A percentile compares a stretch with the other conserved stretches of the same genome.
Evolutionary conservation across 2,888 invertebrate species (phyloP).

Genomic region (Tyria jacobaeae): DNA sequence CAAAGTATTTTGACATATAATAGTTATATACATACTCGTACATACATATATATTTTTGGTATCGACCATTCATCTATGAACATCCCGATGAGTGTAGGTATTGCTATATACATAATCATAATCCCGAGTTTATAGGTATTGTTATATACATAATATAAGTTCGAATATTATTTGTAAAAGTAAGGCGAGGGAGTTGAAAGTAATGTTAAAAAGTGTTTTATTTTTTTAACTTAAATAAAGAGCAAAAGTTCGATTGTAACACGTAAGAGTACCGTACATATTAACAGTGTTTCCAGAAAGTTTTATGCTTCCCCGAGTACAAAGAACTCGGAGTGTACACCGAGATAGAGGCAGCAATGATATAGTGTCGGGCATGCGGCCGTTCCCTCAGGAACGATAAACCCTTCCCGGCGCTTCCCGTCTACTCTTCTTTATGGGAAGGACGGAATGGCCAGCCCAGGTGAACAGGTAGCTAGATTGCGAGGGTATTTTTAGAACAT

Average conservation of each 20-base stretch:
- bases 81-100: neutral
- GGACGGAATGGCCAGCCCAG: conserved; percentile 84
- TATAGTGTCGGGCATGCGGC: conserved; percentile 83
- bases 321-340: conserved; percentile 73
- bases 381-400: conserved; percentile 84
- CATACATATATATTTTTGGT: too few relatives aligned
- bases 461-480: conserved; percentile 85
- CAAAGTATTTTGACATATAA: neutral
- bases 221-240: conserved; percentile 49
- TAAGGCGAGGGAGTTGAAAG: neutral
- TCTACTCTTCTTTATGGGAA: conserved; percentile 86
- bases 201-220: conserved; percentile 16
- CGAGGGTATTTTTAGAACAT: conserved; percentile 85
- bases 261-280: conserved; percentile 55
- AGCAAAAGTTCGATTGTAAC: conserved; percentile 49
- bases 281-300: conserved; percentile 71
- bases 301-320: conserved; percentile 71
- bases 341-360: conserved; percentile 83
- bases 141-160: neutral
- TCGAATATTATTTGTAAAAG: neutral
- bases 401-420: conserved; percentile 84
- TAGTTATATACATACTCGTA: too few relatives aligned
- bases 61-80: neutral
- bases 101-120: too few relatives aligned
- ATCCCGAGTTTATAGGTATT: too few relatives aligned